Conservation (phyloP, 2,113 vertebrate species). For the Tympanuchus pallidicinctus region DNA sequence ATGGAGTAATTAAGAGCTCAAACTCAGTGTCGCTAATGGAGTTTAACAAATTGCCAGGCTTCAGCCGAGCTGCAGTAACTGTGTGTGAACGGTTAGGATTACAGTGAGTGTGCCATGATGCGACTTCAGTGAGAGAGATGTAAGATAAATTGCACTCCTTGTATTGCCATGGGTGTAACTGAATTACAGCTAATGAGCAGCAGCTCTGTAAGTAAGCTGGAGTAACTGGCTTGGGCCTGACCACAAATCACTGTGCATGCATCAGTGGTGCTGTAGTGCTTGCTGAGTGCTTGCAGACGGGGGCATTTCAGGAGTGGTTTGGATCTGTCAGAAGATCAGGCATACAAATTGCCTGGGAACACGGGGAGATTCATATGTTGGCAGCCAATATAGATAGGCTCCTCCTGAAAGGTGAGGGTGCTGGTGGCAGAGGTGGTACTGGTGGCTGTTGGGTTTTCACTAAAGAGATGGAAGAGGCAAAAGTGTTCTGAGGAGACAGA, state of each 20-base stretch:
- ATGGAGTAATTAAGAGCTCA: not conserved
- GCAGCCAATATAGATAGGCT: rapidly evolving
- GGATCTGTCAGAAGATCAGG: not conserved
- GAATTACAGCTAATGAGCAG: not conserved
- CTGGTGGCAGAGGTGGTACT: not conserved
- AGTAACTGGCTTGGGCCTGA: not conserved
- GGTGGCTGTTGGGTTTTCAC: not conserved
- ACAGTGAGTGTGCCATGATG: rapidly evolving
- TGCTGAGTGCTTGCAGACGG: not conserved
- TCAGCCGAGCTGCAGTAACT: not conserved
- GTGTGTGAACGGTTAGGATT: not conserved
- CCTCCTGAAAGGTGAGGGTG: not conserved
- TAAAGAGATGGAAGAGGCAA: not conserved
- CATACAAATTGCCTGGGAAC: not conserved
- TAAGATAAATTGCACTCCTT: rapidly evolving
- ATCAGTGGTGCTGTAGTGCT: not conserved
- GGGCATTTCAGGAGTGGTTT: not conserved
- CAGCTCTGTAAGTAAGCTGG: not conserved
- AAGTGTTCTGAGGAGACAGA: not conserved
- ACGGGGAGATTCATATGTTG: not conserved
- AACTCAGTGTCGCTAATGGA: not conserved
- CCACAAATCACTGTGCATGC: not conserved
- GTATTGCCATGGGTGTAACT: not conserved
- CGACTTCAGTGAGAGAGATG: not conserved
- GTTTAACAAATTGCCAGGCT: not conserved